Evolutionary conservation across 2,797 vertebrate species (phyloP).

Genomic region (Delichon dasypus): DNA sequence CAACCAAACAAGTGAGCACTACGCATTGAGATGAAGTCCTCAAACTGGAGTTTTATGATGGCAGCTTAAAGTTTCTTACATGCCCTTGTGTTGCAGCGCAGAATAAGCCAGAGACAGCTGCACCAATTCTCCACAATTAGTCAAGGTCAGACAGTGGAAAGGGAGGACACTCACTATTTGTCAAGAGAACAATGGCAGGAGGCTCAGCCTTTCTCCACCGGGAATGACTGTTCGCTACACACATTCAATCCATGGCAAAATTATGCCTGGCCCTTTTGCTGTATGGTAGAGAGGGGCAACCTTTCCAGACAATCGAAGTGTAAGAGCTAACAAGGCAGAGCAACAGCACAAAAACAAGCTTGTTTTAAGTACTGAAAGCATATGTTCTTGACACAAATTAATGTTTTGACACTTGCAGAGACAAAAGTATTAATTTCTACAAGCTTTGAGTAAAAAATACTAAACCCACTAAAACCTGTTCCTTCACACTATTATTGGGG

Average conservation of each 20-base stretch:
- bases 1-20: neutral
- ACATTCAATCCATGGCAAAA: constrained; percentile 52
- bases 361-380: constrained; percentile 73
- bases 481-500: neutral
- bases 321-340: constrained; percentile 57
- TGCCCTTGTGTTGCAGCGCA: constrained; percentile 31
- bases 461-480: neutral
- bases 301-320: constrained; percentile 49
- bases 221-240: constrained; percentile 35
- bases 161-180: constrained; percentile 78
- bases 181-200: constrained; percentile 75
- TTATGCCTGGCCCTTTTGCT: constrained; percentile 55
- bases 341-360: constrained; percentile 65
- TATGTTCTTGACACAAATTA: constrained; percentile 70
- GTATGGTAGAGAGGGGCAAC: constrained; percentile 35
- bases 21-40: constrained; percentile 75
- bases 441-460: neutral
- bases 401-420: constrained; percentile 42
- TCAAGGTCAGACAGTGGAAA: constrained; percentile 79
- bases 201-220: constrained; percentile 49
- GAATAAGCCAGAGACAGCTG: constrained; percentile 76
- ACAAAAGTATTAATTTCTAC: neutral
- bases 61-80: constrained; percentile 65
- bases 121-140: constrained; percentile 78
- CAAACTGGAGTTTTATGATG: constrained; percentile 66